phyloP scores from a whole-genome alignment of 2,113 vertebrate genomes.

The Lycocorax pyrrhopterus region DNA sequence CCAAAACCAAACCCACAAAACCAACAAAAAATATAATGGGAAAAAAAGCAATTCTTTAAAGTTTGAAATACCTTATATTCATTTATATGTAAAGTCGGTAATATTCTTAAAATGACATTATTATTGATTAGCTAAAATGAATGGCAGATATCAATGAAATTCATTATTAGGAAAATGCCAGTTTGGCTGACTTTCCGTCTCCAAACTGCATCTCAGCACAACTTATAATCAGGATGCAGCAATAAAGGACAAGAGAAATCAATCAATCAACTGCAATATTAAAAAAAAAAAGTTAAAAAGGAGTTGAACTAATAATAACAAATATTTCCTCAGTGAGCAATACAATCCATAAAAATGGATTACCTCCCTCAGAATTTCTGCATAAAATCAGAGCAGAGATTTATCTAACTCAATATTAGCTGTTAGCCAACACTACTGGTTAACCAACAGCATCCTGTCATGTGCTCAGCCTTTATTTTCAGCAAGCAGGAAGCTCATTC shows the following conservation, averaged over 20 bases:
- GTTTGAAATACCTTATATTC: neutral
- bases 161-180: neutral
- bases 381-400: neutral
- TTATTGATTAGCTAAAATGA: neutral
- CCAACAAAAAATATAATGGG: neutral
- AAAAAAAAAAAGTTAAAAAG: neutral
- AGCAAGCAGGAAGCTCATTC: neutral
- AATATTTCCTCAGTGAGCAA: neutral
- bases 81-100: neutral
- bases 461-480: neutral
- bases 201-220: neutral
- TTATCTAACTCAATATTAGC: neutral
- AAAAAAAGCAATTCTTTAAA: neutral
- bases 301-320: neutral
- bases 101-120: neutral
- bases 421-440: neutral
- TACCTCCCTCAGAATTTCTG: neutral
- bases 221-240: neutral
- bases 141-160: neutral
- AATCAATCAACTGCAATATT: neutral
- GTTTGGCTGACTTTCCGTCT: neutral
- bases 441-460: neutral
- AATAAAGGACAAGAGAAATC: neutral
- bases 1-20: neutral
- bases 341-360: neutral